A percentile compares a stretch with the other conserved stretches of the same genome.
phyloP scores from a whole-genome alignment of 2,113 vertebrate genomes.

The Eclectus roratus region DNA sequence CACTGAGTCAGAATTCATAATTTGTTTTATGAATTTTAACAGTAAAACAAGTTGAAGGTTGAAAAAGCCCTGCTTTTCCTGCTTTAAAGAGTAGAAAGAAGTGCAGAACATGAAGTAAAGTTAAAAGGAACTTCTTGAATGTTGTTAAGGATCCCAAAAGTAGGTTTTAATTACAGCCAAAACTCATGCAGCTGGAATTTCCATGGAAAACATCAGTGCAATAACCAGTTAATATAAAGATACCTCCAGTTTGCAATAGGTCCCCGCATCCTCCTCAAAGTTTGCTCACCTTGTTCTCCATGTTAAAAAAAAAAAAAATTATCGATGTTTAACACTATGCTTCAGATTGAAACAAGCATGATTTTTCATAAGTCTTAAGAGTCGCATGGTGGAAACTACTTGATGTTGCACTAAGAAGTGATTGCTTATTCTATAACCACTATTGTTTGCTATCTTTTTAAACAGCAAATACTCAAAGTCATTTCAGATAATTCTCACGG shows the following conservation, averaged over 20 bases:
- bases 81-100: conserved; percentile 5
- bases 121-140: conserved; percentile 15
- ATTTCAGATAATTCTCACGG: neutral
- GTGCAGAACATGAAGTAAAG: neutral
- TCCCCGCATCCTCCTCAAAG: neutral
- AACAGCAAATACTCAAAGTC: neutral
- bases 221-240: neutral
- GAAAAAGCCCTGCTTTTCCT: neutral
- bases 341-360: neutral
- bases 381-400: neutral
- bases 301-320: fast-evolving
- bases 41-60: neutral
- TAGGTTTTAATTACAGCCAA: conserved; percentile 42
- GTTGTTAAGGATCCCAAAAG: conserved; percentile 31
- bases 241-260: neutral
- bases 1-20: neutral
- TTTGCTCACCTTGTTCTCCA: neutral
- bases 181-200: conserved; percentile 6
- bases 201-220: neutral
- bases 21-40: conserved; percentile 5
- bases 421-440: neutral
- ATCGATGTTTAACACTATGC: neutral
- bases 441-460: neutral
- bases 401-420: neutral
- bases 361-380: neutral